Evolutionary conservation across 2,113 vertebrate species (phyloP).

Genomic region (Actinemys pallida): DNA sequence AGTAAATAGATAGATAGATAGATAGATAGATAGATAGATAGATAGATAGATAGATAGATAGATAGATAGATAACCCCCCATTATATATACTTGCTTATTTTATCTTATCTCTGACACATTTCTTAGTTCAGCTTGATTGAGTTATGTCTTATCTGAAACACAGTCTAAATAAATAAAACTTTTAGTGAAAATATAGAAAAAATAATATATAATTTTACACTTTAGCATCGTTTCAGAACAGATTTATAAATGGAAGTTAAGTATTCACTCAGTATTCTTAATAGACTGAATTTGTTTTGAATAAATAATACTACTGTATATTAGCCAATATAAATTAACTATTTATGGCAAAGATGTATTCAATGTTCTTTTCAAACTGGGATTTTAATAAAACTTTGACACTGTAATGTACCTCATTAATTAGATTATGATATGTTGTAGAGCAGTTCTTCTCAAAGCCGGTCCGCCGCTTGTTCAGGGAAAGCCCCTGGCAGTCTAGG

Average conservation of each 20-base stretch:
- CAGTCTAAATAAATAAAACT: fast-evolving
- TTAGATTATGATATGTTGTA: conserved; percentile 25
- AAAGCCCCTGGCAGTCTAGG: no score
- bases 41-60: background rate
- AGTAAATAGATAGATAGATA: no score
- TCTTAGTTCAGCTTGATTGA: background rate
- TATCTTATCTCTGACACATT: background rate
- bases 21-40: no score
- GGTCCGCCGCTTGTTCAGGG: no score
- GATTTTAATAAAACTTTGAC: background rate
- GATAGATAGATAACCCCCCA: background rate
- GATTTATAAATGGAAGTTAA: background rate
- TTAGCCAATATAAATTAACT: background rate
- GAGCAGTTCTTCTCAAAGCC: no score
- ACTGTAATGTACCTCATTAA: conserved; percentile 2
- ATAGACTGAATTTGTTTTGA: background rate
- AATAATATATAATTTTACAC: fast-evolving
- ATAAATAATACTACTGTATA: background rate
- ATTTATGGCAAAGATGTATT: background rate
- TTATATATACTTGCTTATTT: background rate
- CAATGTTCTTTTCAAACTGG: background rate
- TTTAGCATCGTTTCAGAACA: background rate
- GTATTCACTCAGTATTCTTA: background rate
- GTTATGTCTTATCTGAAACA: background rate
- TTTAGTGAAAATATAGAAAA: background rate